phyloP scores from a whole-genome alignment of 2,797 vertebrate genomes.

The Avahi laniger region DNA sequence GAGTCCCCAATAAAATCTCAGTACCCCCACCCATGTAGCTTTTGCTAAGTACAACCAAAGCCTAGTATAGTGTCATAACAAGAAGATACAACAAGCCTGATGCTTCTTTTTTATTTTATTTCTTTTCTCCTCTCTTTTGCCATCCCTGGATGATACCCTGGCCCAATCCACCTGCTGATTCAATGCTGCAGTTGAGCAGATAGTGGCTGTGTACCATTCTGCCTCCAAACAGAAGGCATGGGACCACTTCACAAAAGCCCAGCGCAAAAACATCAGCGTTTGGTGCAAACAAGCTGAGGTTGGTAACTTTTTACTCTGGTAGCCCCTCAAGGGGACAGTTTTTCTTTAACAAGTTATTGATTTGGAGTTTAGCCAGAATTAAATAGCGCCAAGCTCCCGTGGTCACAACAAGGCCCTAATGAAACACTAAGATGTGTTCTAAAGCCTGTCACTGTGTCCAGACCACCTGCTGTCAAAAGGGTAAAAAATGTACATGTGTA shows the following conservation, averaged over 20 bases:
- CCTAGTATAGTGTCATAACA: constrained; percentile 70
- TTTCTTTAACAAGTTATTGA: constrained; percentile 82
- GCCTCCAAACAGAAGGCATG: constrained; percentile 99
- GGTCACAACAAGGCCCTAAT: constrained; percentile 70
- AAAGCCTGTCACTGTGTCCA: constrained; percentile 53
- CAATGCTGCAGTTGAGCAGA: constrained; percentile 96
- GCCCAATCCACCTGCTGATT: constrained; percentile 79
- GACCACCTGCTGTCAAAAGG: constrained; percentile 66
- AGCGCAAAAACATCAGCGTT: constrained; percentile 99
- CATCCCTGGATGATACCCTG: constrained; percentile 83
- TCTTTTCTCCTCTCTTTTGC: constrained; percentile 89
- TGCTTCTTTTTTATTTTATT: constrained; percentile 88
- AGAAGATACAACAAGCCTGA: constrained; percentile 88
- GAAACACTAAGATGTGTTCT: constrained; percentile 72
- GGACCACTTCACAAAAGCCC: constrained; percentile 99
- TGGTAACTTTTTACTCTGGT: constrained; percentile 86
- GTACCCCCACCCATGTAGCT: not conserved
- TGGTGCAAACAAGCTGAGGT: constrained; percentile 99
- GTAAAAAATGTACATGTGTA: constrained; percentile 65
- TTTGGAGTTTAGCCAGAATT: constrained; percentile 78
- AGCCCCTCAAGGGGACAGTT: constrained; percentile 66
- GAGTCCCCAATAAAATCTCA: constrained; percentile 6
- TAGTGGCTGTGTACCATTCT: constrained; percentile 99
- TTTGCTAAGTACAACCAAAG: constrained; percentile 56
- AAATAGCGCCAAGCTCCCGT: constrained; percentile 65